Conservation (phyloP, 2,888 invertebrate genomes). For the Phalangium opilio region DNA sequence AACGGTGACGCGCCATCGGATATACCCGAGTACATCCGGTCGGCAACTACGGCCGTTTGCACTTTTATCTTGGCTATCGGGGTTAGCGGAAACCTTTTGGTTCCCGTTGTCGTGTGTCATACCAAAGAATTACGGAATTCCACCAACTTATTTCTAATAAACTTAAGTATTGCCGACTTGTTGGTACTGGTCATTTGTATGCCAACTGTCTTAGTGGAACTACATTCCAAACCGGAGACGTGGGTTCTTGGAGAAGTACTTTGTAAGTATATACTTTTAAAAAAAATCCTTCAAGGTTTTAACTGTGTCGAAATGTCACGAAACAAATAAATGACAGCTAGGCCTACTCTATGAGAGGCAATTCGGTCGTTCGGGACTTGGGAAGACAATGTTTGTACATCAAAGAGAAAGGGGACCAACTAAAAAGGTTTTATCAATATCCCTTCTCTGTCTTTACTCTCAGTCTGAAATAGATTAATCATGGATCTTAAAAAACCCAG, state of each 20-base stretch:
- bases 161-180: constrained; percentile 79
- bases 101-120: constrained; percentile 76
- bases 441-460: too few species aligned
- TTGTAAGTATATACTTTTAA: constrained; percentile 77
- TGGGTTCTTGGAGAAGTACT: constrained; percentile 83
- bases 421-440: too few species aligned
- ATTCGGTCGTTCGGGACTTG: too few species aligned
- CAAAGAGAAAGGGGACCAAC: too few species aligned
- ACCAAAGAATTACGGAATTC: constrained; percentile 89
- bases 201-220: constrained; percentile 83
- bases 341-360: too few species aligned
- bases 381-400: too few species aligned
- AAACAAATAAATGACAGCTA: too few species aligned
- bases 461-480: too few species aligned
- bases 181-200: constrained; percentile 81
- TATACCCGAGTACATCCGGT: constrained; percentile 69
- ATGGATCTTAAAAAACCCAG: too few species aligned
- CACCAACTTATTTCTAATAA: constrained; percentile 85
- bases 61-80: constrained; percentile 76
- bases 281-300: too few species aligned
- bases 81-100: constrained; percentile 81
- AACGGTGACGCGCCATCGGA: constrained; percentile 22
- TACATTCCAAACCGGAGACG: constrained; percentile 74
- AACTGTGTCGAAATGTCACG: too few species aligned
- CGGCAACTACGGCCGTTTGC: constrained; percentile 74